phyloP scores from a whole-genome alignment of 2,113 vertebrate genomes.

The Pogona vitticeps region DNA sequence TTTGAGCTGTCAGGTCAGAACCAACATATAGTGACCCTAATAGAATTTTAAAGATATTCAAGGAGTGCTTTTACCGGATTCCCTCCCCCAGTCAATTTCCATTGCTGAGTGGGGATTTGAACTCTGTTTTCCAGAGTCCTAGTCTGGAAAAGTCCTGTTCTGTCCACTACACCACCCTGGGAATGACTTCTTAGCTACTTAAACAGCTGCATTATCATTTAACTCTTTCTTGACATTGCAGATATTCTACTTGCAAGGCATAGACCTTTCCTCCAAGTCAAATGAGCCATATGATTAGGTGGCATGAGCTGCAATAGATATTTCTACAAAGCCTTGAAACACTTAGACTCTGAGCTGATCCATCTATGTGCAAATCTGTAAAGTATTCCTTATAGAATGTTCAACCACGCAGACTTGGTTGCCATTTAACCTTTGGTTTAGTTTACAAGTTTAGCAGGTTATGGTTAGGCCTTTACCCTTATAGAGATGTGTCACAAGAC shows the following conservation, averaged over 20 bases:
- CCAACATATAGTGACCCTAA: conserved; percentile 24
- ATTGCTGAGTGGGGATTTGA: too few species aligned
- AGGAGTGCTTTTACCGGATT: too few species aligned
- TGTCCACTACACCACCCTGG: too few species aligned
- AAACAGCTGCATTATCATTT: conserved; percentile 76
- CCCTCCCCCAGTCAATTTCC: too few species aligned
- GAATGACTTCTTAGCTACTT: conserved; percentile 18
- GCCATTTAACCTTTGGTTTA: conserved; percentile 66
- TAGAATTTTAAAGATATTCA: too few species aligned
- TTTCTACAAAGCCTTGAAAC: conserved; percentile 46
- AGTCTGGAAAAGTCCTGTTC: too few species aligned
- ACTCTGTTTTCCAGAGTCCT: too few species aligned
- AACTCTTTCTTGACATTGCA: conserved; percentile 75
- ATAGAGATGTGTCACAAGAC: conserved; percentile 60
- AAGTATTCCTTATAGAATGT: conserved; percentile 42
- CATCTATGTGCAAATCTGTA: conserved; percentile 52
- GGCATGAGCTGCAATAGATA: conserved; percentile 47
- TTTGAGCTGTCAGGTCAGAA: too few species aligned
- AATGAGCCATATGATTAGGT: conserved; percentile 44
- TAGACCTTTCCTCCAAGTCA: conserved; percentile 38
- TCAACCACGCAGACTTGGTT: conserved; percentile 28
- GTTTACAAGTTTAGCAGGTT: conserved; percentile 62
- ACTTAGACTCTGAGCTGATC: conserved; percentile 57
- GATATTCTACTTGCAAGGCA: conserved; percentile 51
- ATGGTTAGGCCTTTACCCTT: conserved; percentile 56